Evolutionary conservation across 1,140 invertebrate genomes (phyloP).

Genomic region (Hetaerina americana): DNA sequence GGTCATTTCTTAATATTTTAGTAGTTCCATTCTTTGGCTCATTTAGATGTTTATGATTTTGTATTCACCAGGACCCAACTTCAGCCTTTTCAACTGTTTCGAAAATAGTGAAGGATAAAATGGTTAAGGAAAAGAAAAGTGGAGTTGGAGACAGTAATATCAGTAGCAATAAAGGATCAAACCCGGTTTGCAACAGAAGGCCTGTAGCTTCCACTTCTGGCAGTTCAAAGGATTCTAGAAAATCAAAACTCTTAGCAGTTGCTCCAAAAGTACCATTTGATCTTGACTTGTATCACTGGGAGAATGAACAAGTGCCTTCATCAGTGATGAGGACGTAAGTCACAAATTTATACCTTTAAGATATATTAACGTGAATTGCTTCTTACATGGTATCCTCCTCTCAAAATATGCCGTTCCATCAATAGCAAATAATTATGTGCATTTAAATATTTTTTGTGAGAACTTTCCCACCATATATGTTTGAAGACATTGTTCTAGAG

Average conservation of each 20-base stretch:
- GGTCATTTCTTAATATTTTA: too few relatives aligned
- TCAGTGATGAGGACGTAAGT: constrained; percentile 28
- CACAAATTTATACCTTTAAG: neutral
- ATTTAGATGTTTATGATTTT: neutral
- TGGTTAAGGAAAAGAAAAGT: neutral
- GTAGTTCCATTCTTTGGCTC: too few relatives aligned
- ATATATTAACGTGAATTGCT: too few relatives aligned
- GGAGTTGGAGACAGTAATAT: neutral
- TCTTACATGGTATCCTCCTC: too few relatives aligned
- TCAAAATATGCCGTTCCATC: too few relatives aligned
- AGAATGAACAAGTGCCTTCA: constrained; percentile 27
- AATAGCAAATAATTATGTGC: too few relatives aligned
- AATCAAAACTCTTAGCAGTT: constrained; percentile 24
- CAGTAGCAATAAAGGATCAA: constrained; percentile 1
- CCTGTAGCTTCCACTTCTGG: neutral
- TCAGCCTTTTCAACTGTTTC: neutral
- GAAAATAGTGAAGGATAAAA: neutral
- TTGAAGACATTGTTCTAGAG: too few relatives aligned
- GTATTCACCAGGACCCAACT: neutral
- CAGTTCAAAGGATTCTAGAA: constrained; percentile 15
- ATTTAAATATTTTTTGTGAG: too few relatives aligned
- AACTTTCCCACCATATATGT: too few relatives aligned
- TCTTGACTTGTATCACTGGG: constrained; percentile 36
- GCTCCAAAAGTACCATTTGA: constrained; percentile 35
- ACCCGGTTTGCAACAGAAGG: neutral